These are phyloP conservation scores for Ganaspis brasiliensis DNA, from an alignment of 2,888 invertebrate genomes.

Conservation along the genomic window DNA sequence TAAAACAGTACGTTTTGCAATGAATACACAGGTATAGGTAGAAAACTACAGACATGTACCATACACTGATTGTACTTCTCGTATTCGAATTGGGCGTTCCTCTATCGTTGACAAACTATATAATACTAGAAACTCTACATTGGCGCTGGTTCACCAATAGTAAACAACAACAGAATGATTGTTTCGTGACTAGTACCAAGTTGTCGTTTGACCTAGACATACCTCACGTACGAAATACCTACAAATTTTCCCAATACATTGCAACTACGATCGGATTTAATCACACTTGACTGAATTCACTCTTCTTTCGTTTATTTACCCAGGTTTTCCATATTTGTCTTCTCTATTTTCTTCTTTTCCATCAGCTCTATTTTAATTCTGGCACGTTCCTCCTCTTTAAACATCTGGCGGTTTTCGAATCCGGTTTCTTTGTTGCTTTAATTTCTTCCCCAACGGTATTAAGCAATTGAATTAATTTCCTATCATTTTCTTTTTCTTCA, in stretches of 20 bases:
- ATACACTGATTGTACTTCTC: slow-evolving; percentile 57
- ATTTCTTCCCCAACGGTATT: not conserved
- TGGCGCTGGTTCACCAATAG: slow-evolving; percentile 57
- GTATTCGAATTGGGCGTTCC: slow-evolving; percentile 60
- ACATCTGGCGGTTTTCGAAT: slow-evolving; percentile 2
- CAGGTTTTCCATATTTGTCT: not conserved
- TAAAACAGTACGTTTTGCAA: not conserved
- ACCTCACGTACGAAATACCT: slow-evolving; percentile 4
- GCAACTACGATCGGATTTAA: not conserved
- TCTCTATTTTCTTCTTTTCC: not conserved
- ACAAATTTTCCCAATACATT: not conserved
- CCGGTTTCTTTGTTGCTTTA: not conserved
- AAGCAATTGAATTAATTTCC: slow-evolving; percentile 1
- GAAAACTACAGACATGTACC: slow-evolving; percentile 59
- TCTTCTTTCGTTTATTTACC: slow-evolving; percentile 16
- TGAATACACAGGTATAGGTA: not conserved
- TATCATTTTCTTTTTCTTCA: not conserved
- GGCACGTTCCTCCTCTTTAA: slow-evolving; percentile 4
- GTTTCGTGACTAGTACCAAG: slow-evolving; percentile 49
- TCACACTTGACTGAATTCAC: slow-evolving; percentile 11
- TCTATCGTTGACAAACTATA: slow-evolving; percentile 59
- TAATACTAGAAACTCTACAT: slow-evolving; percentile 60
- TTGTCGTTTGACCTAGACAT: slow-evolving; percentile 25
- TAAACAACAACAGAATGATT: slow-evolving; percentile 53
- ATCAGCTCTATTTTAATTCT: not conserved